phyloP scores from a whole-genome alignment of 2,113 vertebrate genomes.

The Phyllostomus hastatus region DNA sequence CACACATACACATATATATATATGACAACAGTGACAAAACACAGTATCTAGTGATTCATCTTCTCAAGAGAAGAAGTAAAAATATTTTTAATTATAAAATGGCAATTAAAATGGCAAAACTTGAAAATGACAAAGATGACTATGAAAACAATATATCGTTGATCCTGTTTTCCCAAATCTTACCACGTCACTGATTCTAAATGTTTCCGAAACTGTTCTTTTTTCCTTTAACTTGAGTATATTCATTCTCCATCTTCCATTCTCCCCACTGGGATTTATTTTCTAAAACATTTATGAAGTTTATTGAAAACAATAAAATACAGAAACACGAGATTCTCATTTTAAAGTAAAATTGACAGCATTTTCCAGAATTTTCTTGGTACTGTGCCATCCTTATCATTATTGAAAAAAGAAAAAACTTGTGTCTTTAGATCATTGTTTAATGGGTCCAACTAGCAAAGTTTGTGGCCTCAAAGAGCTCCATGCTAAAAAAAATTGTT shows the following conservation, averaged over 20 bases:
- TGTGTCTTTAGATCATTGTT: conserved; percentile 51
- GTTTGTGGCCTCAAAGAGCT: conserved; percentile 57
- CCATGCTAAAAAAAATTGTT: conserved; percentile 3
- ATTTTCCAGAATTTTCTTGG: conserved; percentile 53
- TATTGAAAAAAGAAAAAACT: conserved; percentile 51
- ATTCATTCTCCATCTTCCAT: neutral
- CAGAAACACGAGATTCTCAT: conserved; percentile 77
- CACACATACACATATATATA: neutral
- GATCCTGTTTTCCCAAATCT: neutral
- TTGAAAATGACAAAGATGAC: neutral
- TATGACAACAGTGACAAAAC: neutral
- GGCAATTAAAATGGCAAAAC: neutral
- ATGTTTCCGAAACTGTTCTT: neutral
- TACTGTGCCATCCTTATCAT: conserved; percentile 47
- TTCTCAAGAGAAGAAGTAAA: neutral
- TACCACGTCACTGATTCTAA: neutral
- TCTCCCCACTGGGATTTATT: neutral
- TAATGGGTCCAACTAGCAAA: conserved; percentile 67
- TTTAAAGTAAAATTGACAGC: conserved; percentile 73
- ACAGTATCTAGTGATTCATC: neutral
- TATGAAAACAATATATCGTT: neutral
- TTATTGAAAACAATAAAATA: conserved; percentile 84
- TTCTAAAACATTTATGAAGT: conserved; percentile 67
- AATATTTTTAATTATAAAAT: neutral
- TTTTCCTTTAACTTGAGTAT: neutral